Conservation (phyloP, 2,797 vertebrate species). For the Sebastes jordani region DNA sequence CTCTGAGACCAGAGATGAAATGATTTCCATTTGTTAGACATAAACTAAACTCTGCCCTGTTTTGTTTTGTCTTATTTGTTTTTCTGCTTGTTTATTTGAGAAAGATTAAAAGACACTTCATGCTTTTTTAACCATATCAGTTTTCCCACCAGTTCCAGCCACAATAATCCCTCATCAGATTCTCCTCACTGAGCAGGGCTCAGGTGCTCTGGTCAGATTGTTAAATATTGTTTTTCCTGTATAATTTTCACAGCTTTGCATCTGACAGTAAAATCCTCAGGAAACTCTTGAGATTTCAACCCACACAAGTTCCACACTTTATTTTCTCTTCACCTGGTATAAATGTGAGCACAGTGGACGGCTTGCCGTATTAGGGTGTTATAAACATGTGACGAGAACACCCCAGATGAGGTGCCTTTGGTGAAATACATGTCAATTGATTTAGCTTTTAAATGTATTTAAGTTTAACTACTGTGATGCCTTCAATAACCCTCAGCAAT, state of each 20-base stretch:
- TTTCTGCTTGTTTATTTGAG: neutral
- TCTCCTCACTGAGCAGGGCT: constrained; percentile 26
- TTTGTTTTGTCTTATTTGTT: neutral
- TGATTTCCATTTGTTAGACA: neutral
- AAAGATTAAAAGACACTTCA: constrained; percentile 4
- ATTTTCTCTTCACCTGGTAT: constrained; percentile 28
- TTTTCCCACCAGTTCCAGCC: neutral
- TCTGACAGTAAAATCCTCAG: neutral
- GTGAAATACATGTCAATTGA: neutral
- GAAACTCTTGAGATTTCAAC: neutral
- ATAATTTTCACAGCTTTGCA: constrained; percentile 3
- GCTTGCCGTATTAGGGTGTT: neutral
- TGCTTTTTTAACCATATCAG: neutral
- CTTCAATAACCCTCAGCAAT: neutral
- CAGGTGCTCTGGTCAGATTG: neutral
- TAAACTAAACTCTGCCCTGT: neutral
- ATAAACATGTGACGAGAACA: neutral
- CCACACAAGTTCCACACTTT: neutral
- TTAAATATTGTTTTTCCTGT: neutral
- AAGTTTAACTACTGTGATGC: neutral
- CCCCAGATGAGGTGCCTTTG: neutral
- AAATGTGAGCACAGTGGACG: constrained; percentile 38
- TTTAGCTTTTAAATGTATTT: neutral
- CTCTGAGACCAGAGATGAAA: constrained; percentile 67
- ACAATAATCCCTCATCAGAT: neutral